phyloP scores from a whole-genome alignment of 2,113 vertebrate species.

The Xenopus laevis region DNA sequence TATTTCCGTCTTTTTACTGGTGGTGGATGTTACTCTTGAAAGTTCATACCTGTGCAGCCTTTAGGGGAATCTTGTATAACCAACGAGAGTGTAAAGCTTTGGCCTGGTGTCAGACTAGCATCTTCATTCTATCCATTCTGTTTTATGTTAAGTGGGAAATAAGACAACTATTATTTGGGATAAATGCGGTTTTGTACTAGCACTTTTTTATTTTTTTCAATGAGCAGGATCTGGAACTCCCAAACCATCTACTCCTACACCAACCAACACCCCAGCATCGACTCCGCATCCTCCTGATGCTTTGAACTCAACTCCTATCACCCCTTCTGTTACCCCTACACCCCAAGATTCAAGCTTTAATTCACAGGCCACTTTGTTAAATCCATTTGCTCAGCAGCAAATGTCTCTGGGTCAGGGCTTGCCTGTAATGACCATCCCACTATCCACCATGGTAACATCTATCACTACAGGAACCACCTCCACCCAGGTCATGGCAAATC shows the following conservation, averaged over 20 bases:
- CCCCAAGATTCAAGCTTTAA: no score
- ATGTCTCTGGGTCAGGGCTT: constrained; percentile 85
- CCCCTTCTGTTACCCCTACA: constrained; percentile 65
- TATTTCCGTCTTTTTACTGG: constrained; percentile 32
- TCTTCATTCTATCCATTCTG: background rate
- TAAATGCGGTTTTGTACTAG: constrained; percentile 74
- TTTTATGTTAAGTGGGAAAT: background rate
- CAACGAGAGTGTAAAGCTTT: background rate
- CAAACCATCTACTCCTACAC: constrained; percentile 94
- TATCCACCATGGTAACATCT: constrained; percentile 92
- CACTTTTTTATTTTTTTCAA: constrained; percentile 72
- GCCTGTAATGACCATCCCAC: constrained; percentile 94
- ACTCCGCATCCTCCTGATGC: constrained; percentile 85
- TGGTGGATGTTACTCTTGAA: background rate
- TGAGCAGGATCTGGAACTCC: constrained; percentile 94
- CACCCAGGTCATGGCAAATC: constrained; percentile 87
- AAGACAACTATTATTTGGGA: constrained; percentile 1
- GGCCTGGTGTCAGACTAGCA: background rate
- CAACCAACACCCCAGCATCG: constrained; percentile 91
- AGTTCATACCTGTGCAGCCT: constrained; percentile 5
- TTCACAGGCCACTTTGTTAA: no score
- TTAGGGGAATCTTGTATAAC: background rate
- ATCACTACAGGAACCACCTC: constrained; percentile 86
- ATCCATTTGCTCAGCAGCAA: constrained; percentile 87
- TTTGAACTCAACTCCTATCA: constrained; percentile 62